phyloP scores from a whole-genome alignment of 1,140 invertebrate genomes.

The Penaeus indicus region DNA sequence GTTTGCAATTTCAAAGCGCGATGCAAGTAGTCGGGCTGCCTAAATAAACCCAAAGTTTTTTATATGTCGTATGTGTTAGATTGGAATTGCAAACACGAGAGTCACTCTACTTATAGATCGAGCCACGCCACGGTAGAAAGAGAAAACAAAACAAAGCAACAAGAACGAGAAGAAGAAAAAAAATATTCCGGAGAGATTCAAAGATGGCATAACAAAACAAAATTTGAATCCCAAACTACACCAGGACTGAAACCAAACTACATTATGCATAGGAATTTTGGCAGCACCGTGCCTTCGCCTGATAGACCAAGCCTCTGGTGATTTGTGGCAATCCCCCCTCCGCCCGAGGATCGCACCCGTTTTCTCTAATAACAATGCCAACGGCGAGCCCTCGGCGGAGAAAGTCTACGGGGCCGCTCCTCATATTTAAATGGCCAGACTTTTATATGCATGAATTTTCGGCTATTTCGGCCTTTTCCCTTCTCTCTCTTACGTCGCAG shows the following conservation, averaged over 20 bases:
- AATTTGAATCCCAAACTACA: conserved; percentile 46
- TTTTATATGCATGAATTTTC: background rate
- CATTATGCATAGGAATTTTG: conserved; percentile 49
- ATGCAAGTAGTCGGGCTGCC: no score
- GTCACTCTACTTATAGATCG: no score
- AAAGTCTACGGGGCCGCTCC: conserved; percentile 50
- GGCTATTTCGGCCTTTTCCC: background rate
- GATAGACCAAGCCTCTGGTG: conserved; percentile 33
- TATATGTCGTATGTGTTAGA: no score
- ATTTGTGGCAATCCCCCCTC: conserved; percentile 41
- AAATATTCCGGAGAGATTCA: conserved; percentile 52
- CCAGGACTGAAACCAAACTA: conserved; percentile 47
- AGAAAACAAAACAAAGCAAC: no score
- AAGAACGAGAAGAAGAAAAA: no score
- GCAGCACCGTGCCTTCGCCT: conserved; percentile 1
- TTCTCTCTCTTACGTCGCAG: background rate
- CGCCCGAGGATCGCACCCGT: conserved; percentile 48
- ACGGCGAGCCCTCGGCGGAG: conserved; percentile 17
- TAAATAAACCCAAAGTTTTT: no score
- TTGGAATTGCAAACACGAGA: no score
- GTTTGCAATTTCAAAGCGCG: no score
- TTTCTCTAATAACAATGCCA: conserved; percentile 63
- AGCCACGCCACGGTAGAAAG: no score
- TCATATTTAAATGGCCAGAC: conserved; percentile 20
- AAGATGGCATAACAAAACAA: conserved; percentile 46